Conservation (phyloP, 2,888 invertebrate genomes). For the Podotricha telesiphe region DNA sequence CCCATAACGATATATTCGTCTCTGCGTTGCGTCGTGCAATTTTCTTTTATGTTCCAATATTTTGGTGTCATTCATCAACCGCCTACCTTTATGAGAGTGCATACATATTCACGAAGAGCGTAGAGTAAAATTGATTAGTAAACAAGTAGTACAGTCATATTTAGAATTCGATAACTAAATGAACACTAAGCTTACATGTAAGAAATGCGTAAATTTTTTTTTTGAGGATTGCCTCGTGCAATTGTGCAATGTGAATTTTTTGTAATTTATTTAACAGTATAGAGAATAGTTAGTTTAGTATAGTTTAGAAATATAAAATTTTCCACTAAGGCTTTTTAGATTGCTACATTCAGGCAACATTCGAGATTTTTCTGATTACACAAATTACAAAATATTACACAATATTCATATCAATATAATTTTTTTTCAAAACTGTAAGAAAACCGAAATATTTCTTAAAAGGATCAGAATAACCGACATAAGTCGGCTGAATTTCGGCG, state of each 20-base stretch:
- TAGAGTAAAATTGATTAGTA: not conserved
- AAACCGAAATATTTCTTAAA: not conserved
- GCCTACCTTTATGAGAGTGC: slow-evolving; percentile 16
- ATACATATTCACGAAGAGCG: not conserved
- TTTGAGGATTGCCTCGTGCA: too few relatives aligned
- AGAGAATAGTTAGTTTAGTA: too few relatives aligned
- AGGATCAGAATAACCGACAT: not conserved
- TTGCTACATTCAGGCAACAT: too few relatives aligned
- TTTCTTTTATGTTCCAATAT: slow-evolving; percentile 20
- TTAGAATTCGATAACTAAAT: not conserved
- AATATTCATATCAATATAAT: too few relatives aligned
- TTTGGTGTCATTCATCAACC: slow-evolving; percentile 16
- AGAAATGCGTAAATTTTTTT: too few relatives aligned
- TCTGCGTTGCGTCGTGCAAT: slow-evolving; percentile 6
- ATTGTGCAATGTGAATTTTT: too few relatives aligned
- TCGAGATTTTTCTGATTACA: too few relatives aligned
- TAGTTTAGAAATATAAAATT: too few relatives aligned
- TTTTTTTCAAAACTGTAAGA: too few relatives aligned
- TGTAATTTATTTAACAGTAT: too few relatives aligned
- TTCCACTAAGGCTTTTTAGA: too few relatives aligned
- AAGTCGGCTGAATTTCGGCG: slow-evolving; percentile 2
- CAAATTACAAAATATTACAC: too few relatives aligned
- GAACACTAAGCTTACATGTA: not conserved
- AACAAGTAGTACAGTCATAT: not conserved
- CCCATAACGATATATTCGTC: not conserved